Evolutionary conservation across 2,888 invertebrate species (phyloP).

Genomic region (Elaeidobius kamerunicus): DNA sequence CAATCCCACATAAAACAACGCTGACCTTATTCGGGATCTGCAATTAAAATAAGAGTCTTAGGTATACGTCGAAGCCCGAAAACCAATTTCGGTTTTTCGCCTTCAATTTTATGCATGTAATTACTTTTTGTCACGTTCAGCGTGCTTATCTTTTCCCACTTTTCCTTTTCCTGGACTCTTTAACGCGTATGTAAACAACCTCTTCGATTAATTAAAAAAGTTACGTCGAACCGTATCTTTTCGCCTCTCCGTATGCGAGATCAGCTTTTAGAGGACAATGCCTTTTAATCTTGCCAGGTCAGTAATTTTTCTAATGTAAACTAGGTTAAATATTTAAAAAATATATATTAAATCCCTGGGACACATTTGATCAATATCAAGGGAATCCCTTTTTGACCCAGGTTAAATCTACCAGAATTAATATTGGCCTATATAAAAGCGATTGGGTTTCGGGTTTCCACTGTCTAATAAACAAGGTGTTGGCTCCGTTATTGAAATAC

Average conservation of each 20-base stretch:
- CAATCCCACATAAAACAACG: neutral
- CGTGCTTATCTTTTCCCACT: conserved; percentile 25
- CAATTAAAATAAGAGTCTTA: conserved; percentile 18
- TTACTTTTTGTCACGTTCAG: conserved; percentile 27
- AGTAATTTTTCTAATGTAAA: conserved; percentile 10
- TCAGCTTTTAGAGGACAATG: conserved; percentile 13
- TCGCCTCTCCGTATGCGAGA: conserved; percentile 7
- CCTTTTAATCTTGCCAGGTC: conserved; percentile 20
- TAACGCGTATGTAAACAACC: conserved; percentile 21
- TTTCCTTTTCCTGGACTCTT: conserved; percentile 24
- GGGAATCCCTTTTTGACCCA: too few relatives aligned
- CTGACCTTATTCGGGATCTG: conserved; percentile 11
- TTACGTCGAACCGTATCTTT: conserved; percentile 17
- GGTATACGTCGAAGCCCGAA: conserved; percentile 7
- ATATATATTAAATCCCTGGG: too few relatives aligned
- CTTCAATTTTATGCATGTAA: conserved; percentile 24
- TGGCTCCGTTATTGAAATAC: conserved; percentile 17
- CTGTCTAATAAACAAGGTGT: conserved; percentile 17
- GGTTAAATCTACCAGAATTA: too few relatives aligned
- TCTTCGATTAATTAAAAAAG: conserved; percentile 25
- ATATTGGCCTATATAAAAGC: too few relatives aligned
- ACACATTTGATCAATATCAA: too few relatives aligned
- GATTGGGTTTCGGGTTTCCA: conserved; percentile 5
- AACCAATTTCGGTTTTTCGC: conserved; percentile 22
- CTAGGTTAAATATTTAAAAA: neutral